phyloP scores from a whole-genome alignment of 2,113 vertebrate species.

The Caranx ignobilis region DNA sequence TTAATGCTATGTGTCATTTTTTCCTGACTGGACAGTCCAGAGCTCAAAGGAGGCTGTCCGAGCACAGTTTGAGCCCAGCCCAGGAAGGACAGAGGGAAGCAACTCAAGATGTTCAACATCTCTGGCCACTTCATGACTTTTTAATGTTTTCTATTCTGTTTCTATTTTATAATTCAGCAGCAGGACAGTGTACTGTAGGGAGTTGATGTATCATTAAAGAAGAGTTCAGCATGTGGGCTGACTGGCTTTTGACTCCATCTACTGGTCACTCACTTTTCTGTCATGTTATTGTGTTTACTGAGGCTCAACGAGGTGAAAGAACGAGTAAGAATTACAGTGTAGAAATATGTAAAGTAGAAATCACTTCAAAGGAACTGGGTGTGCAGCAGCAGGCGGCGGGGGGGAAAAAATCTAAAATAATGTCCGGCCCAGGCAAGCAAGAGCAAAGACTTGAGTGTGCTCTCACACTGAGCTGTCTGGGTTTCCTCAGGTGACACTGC shows the following conservation, averaged over 20 bases:
- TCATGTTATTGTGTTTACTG: conserved; percentile 18
- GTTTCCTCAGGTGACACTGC: conserved; percentile 56
- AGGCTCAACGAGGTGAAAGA: conserved; percentile 14
- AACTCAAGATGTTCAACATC: conserved; percentile 24
- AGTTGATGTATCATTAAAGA: conserved; percentile 25
- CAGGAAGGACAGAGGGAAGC: conserved; percentile 1
- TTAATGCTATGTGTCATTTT: no score
- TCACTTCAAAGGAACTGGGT: conserved; percentile 37
- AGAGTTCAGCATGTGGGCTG: background rate
- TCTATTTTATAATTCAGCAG: conserved; percentile 52
- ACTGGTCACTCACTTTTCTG: conserved; percentile 55
- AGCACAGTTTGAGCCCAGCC: conserved; percentile 8
- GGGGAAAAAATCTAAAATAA: conserved; percentile 45
- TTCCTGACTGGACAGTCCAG: background rate
- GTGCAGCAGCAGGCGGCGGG: conserved; percentile 25
- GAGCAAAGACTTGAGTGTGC: conserved; percentile 31
- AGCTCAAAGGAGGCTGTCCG: background rate
- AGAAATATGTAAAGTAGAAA: conserved; percentile 34
- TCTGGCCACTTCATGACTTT: conserved; percentile 45
- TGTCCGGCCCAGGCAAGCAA: conserved; percentile 23
- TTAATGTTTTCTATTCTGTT: conserved; percentile 38
- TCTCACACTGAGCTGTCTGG: conserved; percentile 35
- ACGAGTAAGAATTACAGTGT: conserved; percentile 12
- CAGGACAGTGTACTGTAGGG: conserved; percentile 20
- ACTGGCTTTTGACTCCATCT: conserved; percentile 70